Evolutionary conservation across 1,140 invertebrate species (phyloP).

Genomic region (Globodera ellingtonae): DNA sequence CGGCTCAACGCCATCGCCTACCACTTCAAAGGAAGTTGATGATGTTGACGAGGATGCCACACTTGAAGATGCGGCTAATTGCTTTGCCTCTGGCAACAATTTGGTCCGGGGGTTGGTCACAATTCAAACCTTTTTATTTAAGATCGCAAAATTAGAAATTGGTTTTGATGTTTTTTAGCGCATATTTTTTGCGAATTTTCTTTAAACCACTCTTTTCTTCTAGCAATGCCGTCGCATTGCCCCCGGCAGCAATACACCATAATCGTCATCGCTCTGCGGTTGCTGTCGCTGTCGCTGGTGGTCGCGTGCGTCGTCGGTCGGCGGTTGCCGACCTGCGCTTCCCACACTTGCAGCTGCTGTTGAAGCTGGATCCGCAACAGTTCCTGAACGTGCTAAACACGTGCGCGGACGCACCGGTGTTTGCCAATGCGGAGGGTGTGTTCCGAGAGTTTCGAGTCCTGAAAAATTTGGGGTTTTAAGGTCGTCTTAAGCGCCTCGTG

Average conservation of each 20-base stretch:
- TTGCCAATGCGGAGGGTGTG: conserved; percentile 44
- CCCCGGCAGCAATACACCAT: too few relatives aligned
- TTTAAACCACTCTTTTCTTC: too few relatives aligned
- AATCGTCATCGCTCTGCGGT: neutral
- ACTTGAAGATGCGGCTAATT: too few relatives aligned
- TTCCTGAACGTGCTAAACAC: conserved; percentile 78
- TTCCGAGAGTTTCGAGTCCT: neutral
- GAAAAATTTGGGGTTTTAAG: conserved; percentile 24
- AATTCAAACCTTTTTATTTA: too few relatives aligned
- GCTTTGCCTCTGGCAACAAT: too few relatives aligned
- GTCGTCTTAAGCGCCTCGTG: conserved; percentile 47
- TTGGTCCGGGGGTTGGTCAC: too few relatives aligned
- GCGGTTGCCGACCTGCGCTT: conserved; percentile 41
- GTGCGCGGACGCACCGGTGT: conserved; percentile 58
- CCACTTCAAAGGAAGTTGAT: neutral
- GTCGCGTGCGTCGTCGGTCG: neutral
- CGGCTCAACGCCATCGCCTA: neutral
- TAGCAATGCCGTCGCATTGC: neutral
- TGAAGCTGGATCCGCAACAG: conserved; percentile 83
- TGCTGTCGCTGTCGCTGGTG: neutral
- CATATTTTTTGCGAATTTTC: too few relatives aligned
- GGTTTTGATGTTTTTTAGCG: too few relatives aligned
- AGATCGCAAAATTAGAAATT: too few relatives aligned
- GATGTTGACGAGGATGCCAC: neutral
- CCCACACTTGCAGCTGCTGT: conserved; percentile 72